A percentile compares a stretch with the other conserved stretches of the same genome.
phyloP scores from a whole-genome alignment of 2,888 invertebrate species.

The Drosophila kambysellisi region DNA sequence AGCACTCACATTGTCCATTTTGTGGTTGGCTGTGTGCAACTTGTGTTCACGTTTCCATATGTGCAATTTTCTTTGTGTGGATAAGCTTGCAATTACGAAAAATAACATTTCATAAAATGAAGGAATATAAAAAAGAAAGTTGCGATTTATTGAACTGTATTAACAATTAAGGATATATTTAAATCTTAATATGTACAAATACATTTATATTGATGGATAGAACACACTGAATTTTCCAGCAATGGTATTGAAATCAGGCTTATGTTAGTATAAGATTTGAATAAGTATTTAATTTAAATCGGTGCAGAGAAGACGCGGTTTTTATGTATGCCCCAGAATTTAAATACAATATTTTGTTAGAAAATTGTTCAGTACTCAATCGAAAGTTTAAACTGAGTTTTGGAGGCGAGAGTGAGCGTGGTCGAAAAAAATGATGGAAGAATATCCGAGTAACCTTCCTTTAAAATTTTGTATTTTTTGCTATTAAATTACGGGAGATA shows the following conservation, averaged over 20 bases:
- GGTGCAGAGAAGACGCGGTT: not conserved
- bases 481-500: not conserved
- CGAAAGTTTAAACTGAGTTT: not conserved
- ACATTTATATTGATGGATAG: not conserved
- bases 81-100: constrained; percentile 74
- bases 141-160: constrained; percentile 28
- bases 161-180: not conserved
- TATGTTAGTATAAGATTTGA: not conserved
- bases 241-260: not conserved
- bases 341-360: not conserved
- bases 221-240: not conserved
- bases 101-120: constrained; percentile 74
- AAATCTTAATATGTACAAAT: not conserved
- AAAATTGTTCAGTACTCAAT: not conserved
- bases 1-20: constrained; percentile 28
- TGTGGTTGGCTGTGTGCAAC: constrained; percentile 8
- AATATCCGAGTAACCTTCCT: not conserved
- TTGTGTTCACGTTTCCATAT: constrained; percentile 40
- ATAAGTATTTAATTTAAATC: not conserved
- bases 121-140: constrained; percentile 53
- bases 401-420: too few relatives aligned
- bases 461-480: not conserved
- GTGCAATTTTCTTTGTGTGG: constrained; percentile 32
- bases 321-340: not conserved
- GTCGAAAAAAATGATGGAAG: not conserved